phyloP scores from a whole-genome alignment of 2,888 invertebrate species.

The Agonum fuliginosum region DNA sequence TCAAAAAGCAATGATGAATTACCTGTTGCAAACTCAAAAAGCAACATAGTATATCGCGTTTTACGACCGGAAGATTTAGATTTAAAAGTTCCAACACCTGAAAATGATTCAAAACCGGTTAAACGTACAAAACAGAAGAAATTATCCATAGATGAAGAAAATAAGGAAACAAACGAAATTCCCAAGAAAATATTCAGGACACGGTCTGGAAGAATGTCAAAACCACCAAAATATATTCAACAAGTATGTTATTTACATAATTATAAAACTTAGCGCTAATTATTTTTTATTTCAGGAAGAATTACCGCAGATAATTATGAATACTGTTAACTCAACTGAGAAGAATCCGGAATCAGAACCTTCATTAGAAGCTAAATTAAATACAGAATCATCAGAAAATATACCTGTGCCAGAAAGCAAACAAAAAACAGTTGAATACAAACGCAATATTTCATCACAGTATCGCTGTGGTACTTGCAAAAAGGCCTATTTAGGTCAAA shows the following conservation, averaged over 20 bases:
- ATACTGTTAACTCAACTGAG: conserved; percentile 57
- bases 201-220: conserved; percentile 69
- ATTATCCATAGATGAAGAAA: conserved; percentile 59
- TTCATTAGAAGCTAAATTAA: background rate
- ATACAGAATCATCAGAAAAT: background rate
- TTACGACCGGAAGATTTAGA: conserved; percentile 69
- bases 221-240: conserved; percentile 68
- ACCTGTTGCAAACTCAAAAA: background rate
- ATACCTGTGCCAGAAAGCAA: background rate
- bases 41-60: conserved; percentile 66
- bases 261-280: background rate
- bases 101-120: background rate
- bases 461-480: conserved; percentile 79
- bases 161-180: conserved; percentile 50
- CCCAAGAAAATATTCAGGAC: conserved; percentile 65
- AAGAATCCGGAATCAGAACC: conserved; percentile 34
- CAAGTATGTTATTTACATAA: conserved; percentile 63
- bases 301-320: conserved; percentile 59
- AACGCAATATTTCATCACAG: conserved; percentile 73
- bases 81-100: conserved; percentile 61
- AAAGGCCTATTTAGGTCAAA: conserved; percentile 79
- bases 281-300: background rate
- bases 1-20: conserved; percentile 6
- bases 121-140: conserved; percentile 62
- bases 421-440: conserved; percentile 58